Percentiles rank a stretch among this genome's conserved stretches.
Conservation (phyloP, 2,888 invertebrate species). For the Melitaea athalia region DNA sequence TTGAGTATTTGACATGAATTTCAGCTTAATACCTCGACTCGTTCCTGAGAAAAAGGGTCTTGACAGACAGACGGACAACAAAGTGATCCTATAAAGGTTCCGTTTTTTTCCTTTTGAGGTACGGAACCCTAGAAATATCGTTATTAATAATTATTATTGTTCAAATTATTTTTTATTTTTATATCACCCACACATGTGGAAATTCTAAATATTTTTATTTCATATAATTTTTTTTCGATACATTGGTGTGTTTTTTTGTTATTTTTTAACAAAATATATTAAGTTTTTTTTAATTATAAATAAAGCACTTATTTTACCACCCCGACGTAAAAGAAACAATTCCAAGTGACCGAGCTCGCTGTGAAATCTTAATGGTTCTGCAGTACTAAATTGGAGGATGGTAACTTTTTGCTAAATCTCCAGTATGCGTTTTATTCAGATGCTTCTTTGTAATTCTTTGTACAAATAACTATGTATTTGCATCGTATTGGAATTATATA, state of each 20-base stretch:
- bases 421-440: conserved; percentile 14
- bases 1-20: no score
- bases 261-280: neutral
- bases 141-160: neutral
- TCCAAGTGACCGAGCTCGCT: conserved; percentile 19
- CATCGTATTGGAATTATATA: neutral
- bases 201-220: no score
- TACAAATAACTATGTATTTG: neutral
- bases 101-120: no score
- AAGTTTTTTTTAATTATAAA: neutral
- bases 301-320: neutral
- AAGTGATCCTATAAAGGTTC: no score
- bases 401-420: conserved; percentile 26
- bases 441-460: conserved; percentile 3
- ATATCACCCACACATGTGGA: no score
- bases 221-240: no score
- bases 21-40: no score
- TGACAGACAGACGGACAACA: no score
- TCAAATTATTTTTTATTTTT: no score
- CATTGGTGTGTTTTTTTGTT: no score
- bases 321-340: conserved; percentile 21
- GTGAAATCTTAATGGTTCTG: conserved; percentile 33
- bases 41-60: no score
- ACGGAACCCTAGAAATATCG: no score
- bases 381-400: conserved; percentile 30